These are phyloP conservation scores for Campodea augens DNA, from an alignment of 1,140 invertebrate genomes.

Conservation along the genomic window DNA sequence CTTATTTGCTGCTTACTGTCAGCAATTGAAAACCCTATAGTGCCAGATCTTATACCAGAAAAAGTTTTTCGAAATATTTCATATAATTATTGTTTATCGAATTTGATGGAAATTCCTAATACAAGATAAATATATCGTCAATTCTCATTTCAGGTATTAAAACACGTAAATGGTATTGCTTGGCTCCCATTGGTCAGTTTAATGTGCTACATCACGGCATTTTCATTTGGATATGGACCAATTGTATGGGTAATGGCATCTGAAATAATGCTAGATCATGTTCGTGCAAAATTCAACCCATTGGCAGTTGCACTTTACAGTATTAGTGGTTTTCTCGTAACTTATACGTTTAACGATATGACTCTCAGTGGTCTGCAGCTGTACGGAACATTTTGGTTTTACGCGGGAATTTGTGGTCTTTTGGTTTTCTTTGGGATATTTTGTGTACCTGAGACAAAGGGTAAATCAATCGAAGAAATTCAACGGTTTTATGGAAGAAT, in stretches of 20 bases:
- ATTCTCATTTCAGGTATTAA: no score
- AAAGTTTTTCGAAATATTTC: no score
- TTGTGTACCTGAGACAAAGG: constrained; percentile 34
- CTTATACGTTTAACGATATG: constrained; percentile 26
- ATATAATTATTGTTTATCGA: no score
- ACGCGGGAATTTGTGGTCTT: constrained; percentile 10
- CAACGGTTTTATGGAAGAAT: constrained; percentile 16
- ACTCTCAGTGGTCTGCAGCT: constrained; percentile 19
- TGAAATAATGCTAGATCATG: constrained; percentile 27
- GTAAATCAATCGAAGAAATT: constrained; percentile 31
- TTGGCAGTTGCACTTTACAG: constrained; percentile 25
- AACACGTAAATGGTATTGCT: no score
- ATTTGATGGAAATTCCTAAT: no score
- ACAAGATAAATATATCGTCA: no score
- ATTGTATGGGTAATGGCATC: constrained; percentile 31
- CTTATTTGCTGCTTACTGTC: no score
- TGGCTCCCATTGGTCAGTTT: constrained; percentile 27
- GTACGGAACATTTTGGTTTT: constrained; percentile 29
- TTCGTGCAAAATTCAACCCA: constrained; percentile 24
- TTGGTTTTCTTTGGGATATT: constrained; percentile 25
- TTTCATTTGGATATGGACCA: constrained; percentile 30
- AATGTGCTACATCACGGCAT: constrained; percentile 27
- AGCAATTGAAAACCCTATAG: no score
- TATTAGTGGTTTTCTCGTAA: constrained; percentile 27
- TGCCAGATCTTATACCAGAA: no score